phyloP scores from a whole-genome alignment of 2,888 invertebrate genomes.

The Hydriomena furcata region DNA sequence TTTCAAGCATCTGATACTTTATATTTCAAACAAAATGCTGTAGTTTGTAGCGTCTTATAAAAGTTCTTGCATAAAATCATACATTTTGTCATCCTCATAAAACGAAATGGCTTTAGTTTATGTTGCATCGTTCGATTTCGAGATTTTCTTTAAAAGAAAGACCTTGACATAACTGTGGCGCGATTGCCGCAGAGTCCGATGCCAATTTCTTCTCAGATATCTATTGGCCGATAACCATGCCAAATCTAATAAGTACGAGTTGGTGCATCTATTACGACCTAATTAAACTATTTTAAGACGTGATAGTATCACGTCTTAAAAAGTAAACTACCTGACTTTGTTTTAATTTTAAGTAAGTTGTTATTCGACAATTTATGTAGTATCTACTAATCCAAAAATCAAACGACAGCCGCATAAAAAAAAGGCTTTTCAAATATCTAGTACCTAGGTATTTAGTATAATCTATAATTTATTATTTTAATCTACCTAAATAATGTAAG shows the following conservation, averaged over 20 bases:
- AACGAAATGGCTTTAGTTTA: background rate
- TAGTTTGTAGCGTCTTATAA: too few species aligned
- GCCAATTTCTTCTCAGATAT: constrained; percentile 47
- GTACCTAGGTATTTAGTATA: too few species aligned
- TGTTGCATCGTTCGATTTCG: constrained; percentile 11
- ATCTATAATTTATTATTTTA: too few species aligned
- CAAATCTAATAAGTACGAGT: constrained; percentile 44
- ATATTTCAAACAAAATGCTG: too few species aligned
- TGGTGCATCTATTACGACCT: constrained; percentile 36
- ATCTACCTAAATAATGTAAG: too few species aligned
- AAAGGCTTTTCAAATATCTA: too few species aligned
- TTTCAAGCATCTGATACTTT: too few species aligned
- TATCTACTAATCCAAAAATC: too few species aligned
- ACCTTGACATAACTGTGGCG: constrained; percentile 45
- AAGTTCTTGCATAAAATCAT: too few species aligned
- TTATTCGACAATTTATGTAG: too few species aligned
- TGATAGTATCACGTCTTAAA: too few species aligned
- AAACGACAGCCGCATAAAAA: too few species aligned
- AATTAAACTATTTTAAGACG: constrained; percentile 38
- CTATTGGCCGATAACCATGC: constrained; percentile 47
- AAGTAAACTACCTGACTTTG: constrained; percentile 3
- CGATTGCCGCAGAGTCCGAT: constrained; percentile 38
- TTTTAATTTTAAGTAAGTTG: background rate
- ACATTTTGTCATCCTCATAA: constrained; percentile 2
- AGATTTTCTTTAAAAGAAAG: constrained; percentile 17